phyloP scores from a whole-genome alignment of 2,797 vertebrate species.

The Erethizon dorsatum region DNA sequence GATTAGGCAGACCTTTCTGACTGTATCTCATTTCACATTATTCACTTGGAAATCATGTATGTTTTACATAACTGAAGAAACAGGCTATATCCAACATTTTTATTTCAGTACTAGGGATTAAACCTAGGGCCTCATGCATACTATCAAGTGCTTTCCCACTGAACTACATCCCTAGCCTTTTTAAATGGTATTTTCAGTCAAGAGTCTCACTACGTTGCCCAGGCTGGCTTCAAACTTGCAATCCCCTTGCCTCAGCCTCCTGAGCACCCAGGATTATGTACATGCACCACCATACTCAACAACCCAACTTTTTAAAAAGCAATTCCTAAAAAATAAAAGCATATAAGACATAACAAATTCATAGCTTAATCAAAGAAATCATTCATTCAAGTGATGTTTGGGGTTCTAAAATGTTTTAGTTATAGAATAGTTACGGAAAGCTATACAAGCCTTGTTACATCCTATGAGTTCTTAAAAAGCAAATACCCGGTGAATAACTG shows the following conservation, averaged over 20 bases:
- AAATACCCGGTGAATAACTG: neutral
- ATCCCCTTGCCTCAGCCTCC: neutral
- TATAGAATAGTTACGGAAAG: neutral
- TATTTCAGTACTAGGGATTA: neutral
- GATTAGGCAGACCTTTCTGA: neutral
- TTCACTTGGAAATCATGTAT: neutral
- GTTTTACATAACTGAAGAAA: neutral
- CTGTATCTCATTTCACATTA: neutral
- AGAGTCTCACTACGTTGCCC: neutral
- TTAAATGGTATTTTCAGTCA: neutral
- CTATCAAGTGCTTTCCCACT: neutral
- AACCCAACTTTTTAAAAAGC: neutral
- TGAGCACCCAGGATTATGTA: too few relatives aligned
- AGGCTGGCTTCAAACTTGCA: neutral
- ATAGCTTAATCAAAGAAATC: neutral
- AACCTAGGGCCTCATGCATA: neutral
- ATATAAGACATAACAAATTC: neutral
- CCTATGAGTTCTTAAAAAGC: neutral
- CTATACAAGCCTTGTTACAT: neutral
- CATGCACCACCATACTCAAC: neutral
- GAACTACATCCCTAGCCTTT: neutral
- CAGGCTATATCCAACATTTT: neutral
- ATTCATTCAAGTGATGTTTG: neutral
- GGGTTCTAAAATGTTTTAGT: neutral
- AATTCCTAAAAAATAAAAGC: neutral